Percentiles rank a stretch among this genome's conserved stretches.
These are phyloP conservation scores for Phodopus roborovskii DNA, from an alignment of 2,113 vertebrate genomes.

Conservation along the genomic window DNA sequence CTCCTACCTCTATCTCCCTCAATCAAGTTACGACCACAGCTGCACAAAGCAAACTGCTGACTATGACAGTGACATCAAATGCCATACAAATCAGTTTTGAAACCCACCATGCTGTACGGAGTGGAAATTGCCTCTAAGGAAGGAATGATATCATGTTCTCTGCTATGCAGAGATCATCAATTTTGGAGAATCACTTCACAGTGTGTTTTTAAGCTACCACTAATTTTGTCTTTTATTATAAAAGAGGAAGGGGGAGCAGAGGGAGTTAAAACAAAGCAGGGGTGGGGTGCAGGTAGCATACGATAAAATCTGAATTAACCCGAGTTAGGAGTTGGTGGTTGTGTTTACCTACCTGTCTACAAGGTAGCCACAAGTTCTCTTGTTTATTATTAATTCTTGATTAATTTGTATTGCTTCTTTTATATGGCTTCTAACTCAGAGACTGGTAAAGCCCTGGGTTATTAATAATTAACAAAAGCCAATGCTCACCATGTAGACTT, in stretches of 20 bases:
- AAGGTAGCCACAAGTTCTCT: neutral
- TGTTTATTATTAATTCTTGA: neutral
- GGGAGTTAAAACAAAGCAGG: neutral
- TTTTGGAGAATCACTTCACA: slow-evolving; percentile 1
- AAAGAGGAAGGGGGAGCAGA: neutral
- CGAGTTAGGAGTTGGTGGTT: neutral
- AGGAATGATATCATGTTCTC: neutral
- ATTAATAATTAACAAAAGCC: neutral
- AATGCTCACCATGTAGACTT: neutral
- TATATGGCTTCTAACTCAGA: neutral
- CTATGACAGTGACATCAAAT: neutral
- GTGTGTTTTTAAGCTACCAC: neutral
- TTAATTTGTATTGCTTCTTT: slow-evolving; percentile 17
- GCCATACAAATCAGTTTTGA: neutral
- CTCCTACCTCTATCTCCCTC: neutral
- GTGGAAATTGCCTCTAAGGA: neutral
- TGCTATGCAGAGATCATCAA: neutral
- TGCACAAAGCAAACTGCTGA: neutral
- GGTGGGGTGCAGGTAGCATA: neutral
- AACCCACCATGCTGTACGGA: neutral
- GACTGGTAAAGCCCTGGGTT: neutral
- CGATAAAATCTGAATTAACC: slow-evolving; percentile 3
- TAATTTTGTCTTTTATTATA: neutral
- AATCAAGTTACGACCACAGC: neutral
- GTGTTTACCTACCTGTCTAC: neutral